phyloP scores from a whole-genome alignment of 2,888 invertebrate genomes.

The Octodonta nipae region DNA sequence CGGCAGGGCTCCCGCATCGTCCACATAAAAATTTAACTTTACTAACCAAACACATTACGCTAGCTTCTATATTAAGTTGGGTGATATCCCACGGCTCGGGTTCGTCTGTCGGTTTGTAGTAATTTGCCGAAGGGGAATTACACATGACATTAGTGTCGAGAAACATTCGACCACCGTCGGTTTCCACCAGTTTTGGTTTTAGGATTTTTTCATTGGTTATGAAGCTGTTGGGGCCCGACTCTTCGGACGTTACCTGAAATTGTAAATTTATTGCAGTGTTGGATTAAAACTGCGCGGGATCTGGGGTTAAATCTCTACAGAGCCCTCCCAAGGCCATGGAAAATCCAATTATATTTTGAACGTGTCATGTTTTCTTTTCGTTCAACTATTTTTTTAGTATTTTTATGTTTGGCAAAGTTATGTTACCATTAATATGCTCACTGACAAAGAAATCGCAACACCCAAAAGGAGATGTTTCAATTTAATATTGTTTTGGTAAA shows the following conservation, averaged over 20 bases:
- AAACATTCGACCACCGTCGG: conserved; percentile 32
- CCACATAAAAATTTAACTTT: conserved; percentile 71
- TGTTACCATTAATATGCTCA: too few relatives aligned
- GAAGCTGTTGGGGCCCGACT: conserved; percentile 11
- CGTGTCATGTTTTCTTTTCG: too few relatives aligned
- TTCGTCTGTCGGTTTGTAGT: conserved; percentile 66
- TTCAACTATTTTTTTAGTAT: too few relatives aligned
- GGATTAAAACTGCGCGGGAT: too few relatives aligned
- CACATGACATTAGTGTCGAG: conserved; percentile 40
- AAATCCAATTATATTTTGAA: too few relatives aligned
- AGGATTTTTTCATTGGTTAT: conserved; percentile 8
- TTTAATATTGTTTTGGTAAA: too few relatives aligned
- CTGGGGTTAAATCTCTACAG: too few relatives aligned
- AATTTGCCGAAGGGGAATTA: conserved; percentile 57
- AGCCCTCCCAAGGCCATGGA: too few relatives aligned
- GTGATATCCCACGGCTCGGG: conserved; percentile 78
- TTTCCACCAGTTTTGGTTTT: conserved; percentile 21
- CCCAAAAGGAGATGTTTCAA: too few relatives aligned
- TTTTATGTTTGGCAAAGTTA: too few relatives aligned
- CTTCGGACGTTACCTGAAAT: conserved; percentile 12
- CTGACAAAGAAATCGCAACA: too few relatives aligned
- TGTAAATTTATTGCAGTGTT: too few relatives aligned
- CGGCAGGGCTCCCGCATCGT: conserved; percentile 57
- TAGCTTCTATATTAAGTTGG: conserved; percentile 73
- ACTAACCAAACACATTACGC: conserved; percentile 72